A percentile compares a stretch with the other conserved stretches of the same genome.
phyloP scores from a whole-genome alignment of 2,113 vertebrate species.

The Noctilio leporinus region DNA sequence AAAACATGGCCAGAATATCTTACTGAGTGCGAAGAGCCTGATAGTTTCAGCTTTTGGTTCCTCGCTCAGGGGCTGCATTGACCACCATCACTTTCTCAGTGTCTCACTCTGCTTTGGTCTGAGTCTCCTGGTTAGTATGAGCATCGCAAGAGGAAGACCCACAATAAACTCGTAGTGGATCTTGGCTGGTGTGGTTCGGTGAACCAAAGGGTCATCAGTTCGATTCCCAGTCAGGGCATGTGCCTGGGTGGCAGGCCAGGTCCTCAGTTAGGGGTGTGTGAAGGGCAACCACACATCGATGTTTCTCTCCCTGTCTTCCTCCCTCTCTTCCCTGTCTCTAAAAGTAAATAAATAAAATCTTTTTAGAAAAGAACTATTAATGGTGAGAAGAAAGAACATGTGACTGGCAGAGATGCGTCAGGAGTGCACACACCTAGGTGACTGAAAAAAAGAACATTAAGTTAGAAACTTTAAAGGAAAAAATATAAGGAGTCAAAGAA shows the following conservation, averaged over 20 bases:
- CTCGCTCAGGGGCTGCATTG: neutral
- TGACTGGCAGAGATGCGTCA: neutral
- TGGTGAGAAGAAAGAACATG: neutral
- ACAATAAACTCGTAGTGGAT: too few species aligned
- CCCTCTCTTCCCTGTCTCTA: too few species aligned
- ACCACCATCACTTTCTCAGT: neutral
- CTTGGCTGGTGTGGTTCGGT: too few species aligned
- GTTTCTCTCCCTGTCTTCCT: too few species aligned
- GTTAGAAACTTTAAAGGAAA: neutral
- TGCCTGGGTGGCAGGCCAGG: too few species aligned
- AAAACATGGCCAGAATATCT: neutral
- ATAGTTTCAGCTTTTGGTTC: neutral
- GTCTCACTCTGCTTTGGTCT: neutral
- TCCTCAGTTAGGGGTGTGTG: too few species aligned
- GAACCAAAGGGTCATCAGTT: too few species aligned
- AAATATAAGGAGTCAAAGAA: neutral
- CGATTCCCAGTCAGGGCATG: too few species aligned
- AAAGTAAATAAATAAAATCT: too few species aligned
- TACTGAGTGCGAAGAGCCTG: neutral
- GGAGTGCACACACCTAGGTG: rapidly evolving
- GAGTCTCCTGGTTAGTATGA: neutral
- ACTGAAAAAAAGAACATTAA: neutral
- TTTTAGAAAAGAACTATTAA: neutral
- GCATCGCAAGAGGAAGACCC: neutral
- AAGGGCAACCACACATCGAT: too few species aligned